phyloP scores from a whole-genome alignment of 2,888 invertebrate genomes.

The Ecliptopera silaceata region DNA sequence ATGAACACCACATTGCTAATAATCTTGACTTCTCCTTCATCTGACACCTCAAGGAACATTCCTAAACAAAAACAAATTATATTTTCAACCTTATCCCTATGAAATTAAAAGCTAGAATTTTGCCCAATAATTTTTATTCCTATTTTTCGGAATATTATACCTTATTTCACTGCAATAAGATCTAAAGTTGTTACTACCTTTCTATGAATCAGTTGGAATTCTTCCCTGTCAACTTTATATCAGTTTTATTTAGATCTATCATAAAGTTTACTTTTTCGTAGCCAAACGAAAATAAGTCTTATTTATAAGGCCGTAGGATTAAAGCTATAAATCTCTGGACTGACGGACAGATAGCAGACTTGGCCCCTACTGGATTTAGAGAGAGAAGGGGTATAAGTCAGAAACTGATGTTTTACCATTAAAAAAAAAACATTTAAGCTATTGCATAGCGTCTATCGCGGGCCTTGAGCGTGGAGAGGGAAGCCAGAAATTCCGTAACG shows the following conservation, averaged over 20 bases:
- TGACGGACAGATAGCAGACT: constrained; percentile 42
- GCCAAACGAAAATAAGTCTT: constrained; percentile 25
- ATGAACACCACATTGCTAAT: constrained; percentile 35
- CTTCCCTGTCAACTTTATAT: constrained; percentile 30
- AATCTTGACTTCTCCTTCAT: constrained; percentile 12
- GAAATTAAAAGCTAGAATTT: constrained; percentile 11
- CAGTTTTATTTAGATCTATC: constrained; percentile 33
- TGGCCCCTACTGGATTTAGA: constrained; percentile 24
- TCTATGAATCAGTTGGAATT: constrained; percentile 26
- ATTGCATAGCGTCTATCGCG: too few relatives aligned
- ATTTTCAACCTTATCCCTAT: constrained; percentile 1
- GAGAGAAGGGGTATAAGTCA: constrained; percentile 20
- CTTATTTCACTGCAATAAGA: constrained; percentile 14
- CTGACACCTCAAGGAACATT: constrained; percentile 7
- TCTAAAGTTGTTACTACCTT: constrained; percentile 1
- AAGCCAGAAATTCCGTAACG: too few relatives aligned
- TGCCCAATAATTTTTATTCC: background rate
- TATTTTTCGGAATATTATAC: background rate
- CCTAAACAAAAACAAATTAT: background rate
- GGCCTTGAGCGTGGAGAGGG: too few relatives aligned
- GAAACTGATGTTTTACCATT: background rate
- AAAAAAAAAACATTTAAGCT: background rate
- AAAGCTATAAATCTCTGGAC: constrained; percentile 37
- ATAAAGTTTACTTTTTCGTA: constrained; percentile 11
- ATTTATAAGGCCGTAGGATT: constrained; percentile 20